Evolutionary conservation across 2,797 vertebrate genomes (phyloP).

Genomic region (Morelia viridis): DNA sequence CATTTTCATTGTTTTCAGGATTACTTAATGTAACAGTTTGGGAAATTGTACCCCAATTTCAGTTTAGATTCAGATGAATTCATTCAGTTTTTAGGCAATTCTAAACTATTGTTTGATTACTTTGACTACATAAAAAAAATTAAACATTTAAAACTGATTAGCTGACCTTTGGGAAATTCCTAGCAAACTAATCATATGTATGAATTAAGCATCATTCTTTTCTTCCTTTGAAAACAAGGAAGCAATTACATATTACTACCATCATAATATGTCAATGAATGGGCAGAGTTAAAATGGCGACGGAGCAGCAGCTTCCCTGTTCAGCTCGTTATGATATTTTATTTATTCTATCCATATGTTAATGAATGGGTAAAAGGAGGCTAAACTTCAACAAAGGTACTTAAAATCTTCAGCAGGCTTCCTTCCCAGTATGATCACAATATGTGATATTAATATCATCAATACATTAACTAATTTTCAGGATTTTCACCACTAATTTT

Average conservation of each 20-base stretch:
- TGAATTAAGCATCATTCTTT: background rate
- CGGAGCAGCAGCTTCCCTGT: too few relatives aligned
- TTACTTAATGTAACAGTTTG: background rate
- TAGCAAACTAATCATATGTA: conserved; percentile 2
- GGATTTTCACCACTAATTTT: too few relatives aligned
- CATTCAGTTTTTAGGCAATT: conserved; percentile 3
- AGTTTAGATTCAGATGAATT: conserved; percentile 10
- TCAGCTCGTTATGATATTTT: too few relatives aligned
- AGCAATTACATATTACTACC: background rate
- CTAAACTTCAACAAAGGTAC: background rate
- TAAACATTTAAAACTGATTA: conserved; percentile 22
- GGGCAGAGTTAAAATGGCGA: too few relatives aligned
- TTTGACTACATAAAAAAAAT: conserved; percentile 19
- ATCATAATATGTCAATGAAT: background rate
- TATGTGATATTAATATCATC: background rate
- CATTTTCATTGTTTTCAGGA: background rate
- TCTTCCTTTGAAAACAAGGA: background rate
- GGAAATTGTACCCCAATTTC: background rate
- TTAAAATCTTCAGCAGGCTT: background rate
- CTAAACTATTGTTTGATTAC: conserved; percentile 12
- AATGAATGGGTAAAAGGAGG: background rate
- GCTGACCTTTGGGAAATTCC: background rate
- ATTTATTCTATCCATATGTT: too few relatives aligned
- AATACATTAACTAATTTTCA: background rate
- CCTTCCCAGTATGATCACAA: background rate